Base-by-base conservation (phyloP, 2,888 invertebrate genomes). In the Leucoptera coffeella region DNA sequence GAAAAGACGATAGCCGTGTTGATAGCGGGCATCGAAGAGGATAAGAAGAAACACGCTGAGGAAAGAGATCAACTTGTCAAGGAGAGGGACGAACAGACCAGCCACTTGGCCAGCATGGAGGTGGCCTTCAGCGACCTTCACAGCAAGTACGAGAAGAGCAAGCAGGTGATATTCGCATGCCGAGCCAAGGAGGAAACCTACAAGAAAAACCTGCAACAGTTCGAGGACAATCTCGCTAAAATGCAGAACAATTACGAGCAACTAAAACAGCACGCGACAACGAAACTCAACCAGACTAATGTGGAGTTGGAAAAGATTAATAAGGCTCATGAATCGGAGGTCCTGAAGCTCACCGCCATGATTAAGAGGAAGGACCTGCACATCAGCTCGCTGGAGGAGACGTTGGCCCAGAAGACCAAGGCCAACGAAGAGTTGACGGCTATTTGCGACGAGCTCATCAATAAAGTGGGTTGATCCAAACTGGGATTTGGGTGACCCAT, bases 391-490 rank as follows among this genome's bases (percentile, higher is more conserved):
- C 60, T 93, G 27, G 83, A 88, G 43, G 85, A 87, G 43, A 78
- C 85, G 25, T 69, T 94, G 21, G 80, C 85, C 34, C 92, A 92
- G 50, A 94, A 93, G 65, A 78, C 78, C 2, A 85, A 87, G 53
- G 94, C 94, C 48, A 93, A 92, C 49, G 78, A 82, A 38, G 91
- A 92, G 55, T 67, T 95, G 40, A 83, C 92, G 26, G 83, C 85
- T 41, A 87, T 95, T 45, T 88, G 93, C 71, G 94, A 94, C 73
- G 94, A 94, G 64, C 80, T 95, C 31, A 91, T 95, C 45, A 75
- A 74, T 40, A 72, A 65, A 56, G 69, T 72, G 30, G 60, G 59
- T 28, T 67, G 52, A 65, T 41, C 34, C 41, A 41, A 42, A 43
- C 42, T 40, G 36, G 37, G 33, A 22, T 22, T 19, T n/a, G n/a